phyloP scores from a whole-genome alignment of 1,140 invertebrate genomes.

The Tetramorium parvispinum region DNA sequence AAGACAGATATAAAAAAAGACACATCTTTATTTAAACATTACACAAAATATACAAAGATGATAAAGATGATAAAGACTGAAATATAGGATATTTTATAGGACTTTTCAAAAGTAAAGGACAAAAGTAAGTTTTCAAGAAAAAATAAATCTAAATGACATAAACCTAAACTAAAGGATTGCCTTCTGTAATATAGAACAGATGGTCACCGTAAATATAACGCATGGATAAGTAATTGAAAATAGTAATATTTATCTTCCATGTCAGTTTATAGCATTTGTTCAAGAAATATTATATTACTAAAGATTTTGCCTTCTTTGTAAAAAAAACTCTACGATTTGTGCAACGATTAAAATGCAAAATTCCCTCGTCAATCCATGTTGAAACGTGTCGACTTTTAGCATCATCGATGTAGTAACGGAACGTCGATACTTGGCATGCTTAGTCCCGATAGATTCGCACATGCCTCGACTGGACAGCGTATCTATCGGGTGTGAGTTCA shows the following conservation, averaged over 20 bases:
- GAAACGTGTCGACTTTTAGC: slow-evolving; percentile 1
- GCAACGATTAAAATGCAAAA: background rate
- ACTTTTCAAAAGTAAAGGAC: too few relatives aligned
- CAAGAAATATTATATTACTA: background rate
- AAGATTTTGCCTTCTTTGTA: background rate
- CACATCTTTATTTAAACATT: too few relatives aligned
- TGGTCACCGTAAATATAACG: too few relatives aligned
- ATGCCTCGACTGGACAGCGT: slow-evolving; percentile 45
- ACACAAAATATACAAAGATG: too few relatives aligned
- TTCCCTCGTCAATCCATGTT: background rate
- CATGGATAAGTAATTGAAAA: slow-evolving; percentile 14
- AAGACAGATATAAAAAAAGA: too few relatives aligned
- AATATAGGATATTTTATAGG: too few relatives aligned
- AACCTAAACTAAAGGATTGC: too few relatives aligned
- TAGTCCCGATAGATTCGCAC: slow-evolving; percentile 53
- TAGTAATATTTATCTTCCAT: background rate
- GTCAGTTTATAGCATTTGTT: background rate
- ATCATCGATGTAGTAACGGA: slow-evolving; percentile 16
- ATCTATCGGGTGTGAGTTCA: slow-evolving; percentile 62
- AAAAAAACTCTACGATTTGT: background rate
- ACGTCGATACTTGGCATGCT: slow-evolving; percentile 32
- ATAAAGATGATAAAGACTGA: too few relatives aligned
- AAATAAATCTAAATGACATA: too few relatives aligned
- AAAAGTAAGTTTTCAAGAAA: too few relatives aligned
- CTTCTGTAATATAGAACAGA: too few relatives aligned